A percentile compares a stretch with the other conserved stretches of the same genome.
Evolutionary conservation across 2,797 vertebrate species (phyloP).

Genomic region (Nannoperca obscura): DNA sequence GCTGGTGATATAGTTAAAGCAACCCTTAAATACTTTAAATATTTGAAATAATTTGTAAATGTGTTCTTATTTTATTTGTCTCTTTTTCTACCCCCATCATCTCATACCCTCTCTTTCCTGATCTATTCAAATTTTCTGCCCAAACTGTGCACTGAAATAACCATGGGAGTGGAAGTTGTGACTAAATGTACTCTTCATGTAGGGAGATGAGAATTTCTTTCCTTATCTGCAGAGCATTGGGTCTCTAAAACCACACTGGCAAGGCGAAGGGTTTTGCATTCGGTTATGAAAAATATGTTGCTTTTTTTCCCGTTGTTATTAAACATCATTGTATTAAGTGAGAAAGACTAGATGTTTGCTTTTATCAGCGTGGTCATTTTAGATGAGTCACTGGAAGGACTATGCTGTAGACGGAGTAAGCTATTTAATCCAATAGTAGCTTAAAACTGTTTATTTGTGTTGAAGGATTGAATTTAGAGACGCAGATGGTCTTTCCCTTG

Average conservation of each 20-base stretch:
- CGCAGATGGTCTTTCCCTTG: neutral
- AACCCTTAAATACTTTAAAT: constrained; percentile 52
- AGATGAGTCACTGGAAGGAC: constrained; percentile 22
- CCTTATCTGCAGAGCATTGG: constrained; percentile 17
- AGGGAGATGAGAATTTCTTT: constrained; percentile 27
- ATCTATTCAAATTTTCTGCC: constrained; percentile 37
- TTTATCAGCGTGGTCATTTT: constrained; percentile 58
- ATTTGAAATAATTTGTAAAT: constrained; percentile 60
- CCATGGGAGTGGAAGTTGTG: constrained; percentile 16
- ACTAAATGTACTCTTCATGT: constrained; percentile 27
- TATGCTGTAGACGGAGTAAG: constrained; percentile 23
- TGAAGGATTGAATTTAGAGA: constrained; percentile 14
- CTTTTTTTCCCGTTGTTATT: constrained; percentile 36
- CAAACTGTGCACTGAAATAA: constrained; percentile 56
- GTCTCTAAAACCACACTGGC: constrained; percentile 19
- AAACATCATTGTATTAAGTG: constrained; percentile 45
- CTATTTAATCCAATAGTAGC: constrained; percentile 24
- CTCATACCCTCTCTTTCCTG: neutral
- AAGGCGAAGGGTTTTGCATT: constrained; percentile 27
- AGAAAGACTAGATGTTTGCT: constrained; percentile 53
- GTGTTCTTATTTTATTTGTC: constrained; percentile 54
- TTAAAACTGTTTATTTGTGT: constrained; percentile 32
- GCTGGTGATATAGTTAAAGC: constrained; percentile 36
- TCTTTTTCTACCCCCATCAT: constrained; percentile 30
- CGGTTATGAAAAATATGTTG: constrained; percentile 23